Base-by-base conservation (phyloP, 2,888 invertebrate genomes). In the Eudasyphora cyanicolor region DNA sequence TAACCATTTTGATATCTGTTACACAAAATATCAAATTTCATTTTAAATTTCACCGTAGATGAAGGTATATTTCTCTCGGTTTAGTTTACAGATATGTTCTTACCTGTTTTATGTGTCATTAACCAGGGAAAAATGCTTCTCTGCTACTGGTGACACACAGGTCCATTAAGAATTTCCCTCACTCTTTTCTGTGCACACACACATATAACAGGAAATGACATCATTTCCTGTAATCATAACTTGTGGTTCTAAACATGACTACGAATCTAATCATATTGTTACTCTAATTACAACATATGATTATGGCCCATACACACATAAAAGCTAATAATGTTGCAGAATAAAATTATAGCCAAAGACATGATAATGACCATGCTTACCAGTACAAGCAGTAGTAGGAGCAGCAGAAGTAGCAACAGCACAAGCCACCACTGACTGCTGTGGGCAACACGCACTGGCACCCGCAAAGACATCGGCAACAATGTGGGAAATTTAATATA, bases 231-330 rank as follows among this genome's bases (percentile, higher is more conserved):
- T 19, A 24, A 27, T 24, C 57, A 57, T 57, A 57, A 57, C 57
- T 57, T 57, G 24, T 27, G 24, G 14, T 12, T 12, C 7, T 57
- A 24, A 24, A 24, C 57, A 57, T 57, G 57, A 57, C 21, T 57
- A 57, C 12, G 57, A 57, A 24, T 57, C 24, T 57, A 57, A 57
- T 57, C 57, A 57, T 57, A 57, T 57, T 57, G 57, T 57, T 57
- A 57, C 57, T 57, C 57, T 57, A 57, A 57, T 57, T 57, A 57
- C 57, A 57, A 57, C 57, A 57, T 57, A 57, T 57, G 57, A 57
- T 57, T 57, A 57, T 57, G 57, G 27, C 57, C 57, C 27, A 32
- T 32, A 32, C n/a, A n/a, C 57, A 14, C 57, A 57, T 27, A 27
- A 14, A n/a, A 38, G n/a, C 45, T n/a, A 45, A n/a, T 45, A 38